These are phyloP conservation scores for Ameiurus melas DNA, from an alignment of 2,113 vertebrate species.

Conservation along the genomic window DNA sequence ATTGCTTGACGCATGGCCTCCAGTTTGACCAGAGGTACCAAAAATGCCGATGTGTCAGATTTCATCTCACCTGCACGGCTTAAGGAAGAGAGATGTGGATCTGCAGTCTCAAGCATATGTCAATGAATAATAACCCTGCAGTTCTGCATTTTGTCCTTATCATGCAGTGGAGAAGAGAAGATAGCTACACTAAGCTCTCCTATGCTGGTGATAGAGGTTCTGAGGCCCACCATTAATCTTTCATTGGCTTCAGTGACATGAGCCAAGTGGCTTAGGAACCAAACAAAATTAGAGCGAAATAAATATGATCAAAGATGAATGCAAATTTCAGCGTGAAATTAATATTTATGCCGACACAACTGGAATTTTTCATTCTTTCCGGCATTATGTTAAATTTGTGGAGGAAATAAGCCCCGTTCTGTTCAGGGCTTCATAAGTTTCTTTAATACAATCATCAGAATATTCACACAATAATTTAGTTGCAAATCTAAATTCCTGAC, in stretches of 20 bases:
- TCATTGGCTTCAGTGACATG: conserved; percentile 51
- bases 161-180: conserved; percentile 13
- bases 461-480: conserved; percentile 33
- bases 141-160: conserved; percentile 35
- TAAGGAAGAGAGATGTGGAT: conserved; percentile 18
- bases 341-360: conserved; percentile 59
- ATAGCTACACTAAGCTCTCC: conserved; percentile 28
- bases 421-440: conserved; percentile 10
- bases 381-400: conserved; percentile 35
- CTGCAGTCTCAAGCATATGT: background rate
- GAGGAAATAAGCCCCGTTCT: conserved; percentile 36
- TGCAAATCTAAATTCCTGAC: conserved; percentile 25
- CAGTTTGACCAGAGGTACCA: conserved; percentile 6
- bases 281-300: conserved; percentile 50
- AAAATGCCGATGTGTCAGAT: background rate
- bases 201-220: conserved; percentile 21
- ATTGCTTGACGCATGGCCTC: background rate
- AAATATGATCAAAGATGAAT: conserved; percentile 61
- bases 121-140: background rate
- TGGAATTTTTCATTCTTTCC: conserved; percentile 26
- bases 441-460: conserved; percentile 19
- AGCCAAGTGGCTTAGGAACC: conserved; percentile 47
- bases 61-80: conserved; percentile 26
- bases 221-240: conserved; percentile 57
- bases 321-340: conserved; percentile 59